phyloP scores from a whole-genome alignment of 2,797 vertebrate genomes.

The Coluber constrictor region DNA sequence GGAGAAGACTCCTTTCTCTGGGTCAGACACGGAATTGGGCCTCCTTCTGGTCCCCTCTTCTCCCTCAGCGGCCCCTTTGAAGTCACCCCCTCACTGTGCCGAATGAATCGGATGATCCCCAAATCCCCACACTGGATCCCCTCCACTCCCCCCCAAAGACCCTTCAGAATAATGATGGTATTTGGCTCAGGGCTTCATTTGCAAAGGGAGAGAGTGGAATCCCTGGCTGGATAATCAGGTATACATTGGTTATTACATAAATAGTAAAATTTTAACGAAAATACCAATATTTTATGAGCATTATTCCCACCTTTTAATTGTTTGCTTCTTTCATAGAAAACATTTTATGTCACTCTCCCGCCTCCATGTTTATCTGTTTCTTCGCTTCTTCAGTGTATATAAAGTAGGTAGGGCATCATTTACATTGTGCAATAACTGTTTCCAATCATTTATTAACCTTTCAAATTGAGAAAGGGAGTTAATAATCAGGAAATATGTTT shows the following conservation, averaged over 20 bases:
- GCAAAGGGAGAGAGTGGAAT: not conserved
- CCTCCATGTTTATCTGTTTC: no score
- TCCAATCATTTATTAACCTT: not conserved
- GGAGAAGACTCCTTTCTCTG: not conserved
- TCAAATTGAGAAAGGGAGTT: not conserved
- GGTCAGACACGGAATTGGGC: not conserved
- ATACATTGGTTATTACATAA: not conserved
- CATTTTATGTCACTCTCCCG: no score
- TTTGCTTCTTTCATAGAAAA: no score
- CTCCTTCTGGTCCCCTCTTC: not conserved
- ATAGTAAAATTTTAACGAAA: no score
- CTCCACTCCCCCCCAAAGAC: no score
- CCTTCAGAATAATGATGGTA: no score
- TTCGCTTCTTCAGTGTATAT: not conserved
- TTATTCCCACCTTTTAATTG: no score
- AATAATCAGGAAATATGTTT: no score
- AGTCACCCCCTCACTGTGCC: not conserved
- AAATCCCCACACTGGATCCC: not conserved
- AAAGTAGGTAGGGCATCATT: not conserved
- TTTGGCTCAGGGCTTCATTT: no score
- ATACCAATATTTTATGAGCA: not conserved
- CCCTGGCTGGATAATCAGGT: not conserved
- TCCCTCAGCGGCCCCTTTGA: not conserved
- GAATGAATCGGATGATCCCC: not conserved
- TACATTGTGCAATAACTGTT: not conserved